Evolutionary conservation across 2,888 invertebrate species (phyloP).

Genomic region (Mechanitis mazaeus): DNA sequence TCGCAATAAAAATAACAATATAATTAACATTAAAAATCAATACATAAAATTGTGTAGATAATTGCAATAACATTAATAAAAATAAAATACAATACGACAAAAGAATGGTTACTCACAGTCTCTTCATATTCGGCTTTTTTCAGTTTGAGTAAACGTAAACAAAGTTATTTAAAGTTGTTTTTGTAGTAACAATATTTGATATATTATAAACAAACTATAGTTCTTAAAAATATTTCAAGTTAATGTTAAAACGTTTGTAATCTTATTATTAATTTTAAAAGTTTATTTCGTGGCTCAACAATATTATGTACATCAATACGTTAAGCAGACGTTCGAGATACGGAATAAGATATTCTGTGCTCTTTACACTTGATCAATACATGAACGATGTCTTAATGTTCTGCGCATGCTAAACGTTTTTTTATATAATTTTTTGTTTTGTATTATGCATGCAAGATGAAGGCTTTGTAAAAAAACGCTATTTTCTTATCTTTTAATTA

Average conservation of each 20-base stretch:
- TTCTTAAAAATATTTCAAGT: background rate
- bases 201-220: background rate
- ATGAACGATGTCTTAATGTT: background rate
- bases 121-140: background rate
- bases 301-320: background rate
- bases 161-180: too few species aligned
- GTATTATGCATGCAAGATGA: too few species aligned
- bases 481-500: too few species aligned
- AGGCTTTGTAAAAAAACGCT: too few species aligned
- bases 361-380: background rate
- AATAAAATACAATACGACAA: background rate
- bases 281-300: too few species aligned
- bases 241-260: too few species aligned
- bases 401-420: background rate
- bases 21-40: too few species aligned
- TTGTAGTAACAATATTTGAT: too few species aligned
- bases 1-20: too few species aligned
- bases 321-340: background rate
- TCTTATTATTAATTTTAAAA: too few species aligned
- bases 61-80: too few species aligned
- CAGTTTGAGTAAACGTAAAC: background rate
- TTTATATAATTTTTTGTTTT: background rate
- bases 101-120: background rate
- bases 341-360: conserved; percentile 1
- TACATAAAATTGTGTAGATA: too few species aligned